Evolutionary conservation across 2,113 vertebrate species (phyloP).

Genomic region (Hystrix cristata): DNA sequence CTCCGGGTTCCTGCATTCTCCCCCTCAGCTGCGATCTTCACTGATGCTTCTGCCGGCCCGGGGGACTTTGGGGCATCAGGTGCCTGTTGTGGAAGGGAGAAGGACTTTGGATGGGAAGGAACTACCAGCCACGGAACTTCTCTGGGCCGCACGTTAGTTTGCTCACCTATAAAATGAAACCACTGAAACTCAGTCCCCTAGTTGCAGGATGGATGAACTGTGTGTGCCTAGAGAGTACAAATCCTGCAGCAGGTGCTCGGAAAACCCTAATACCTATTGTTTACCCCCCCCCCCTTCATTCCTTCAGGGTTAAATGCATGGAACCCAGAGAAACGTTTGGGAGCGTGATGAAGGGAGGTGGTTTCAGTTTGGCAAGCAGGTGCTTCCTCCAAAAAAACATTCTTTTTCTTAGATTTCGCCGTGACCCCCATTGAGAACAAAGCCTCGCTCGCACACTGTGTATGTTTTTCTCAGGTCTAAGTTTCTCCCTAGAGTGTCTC

Average conservation of each 20-base stretch:
- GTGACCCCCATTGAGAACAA: constrained; percentile 74
- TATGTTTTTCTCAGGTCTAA: constrained; percentile 75
- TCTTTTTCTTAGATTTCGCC: constrained; percentile 71
- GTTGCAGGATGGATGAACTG: too few species aligned
- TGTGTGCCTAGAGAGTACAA: accelerated
- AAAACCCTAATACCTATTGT: not conserved
- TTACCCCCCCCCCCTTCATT: too few species aligned
- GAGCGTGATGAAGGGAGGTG: too few species aligned
- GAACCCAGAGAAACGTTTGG: not conserved
- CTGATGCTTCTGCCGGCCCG: not conserved
- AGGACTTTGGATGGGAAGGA: not conserved
- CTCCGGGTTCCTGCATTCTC: not conserved
- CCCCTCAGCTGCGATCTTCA: accelerated
- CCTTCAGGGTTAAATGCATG: not conserved
- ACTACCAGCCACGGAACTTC: too few species aligned
- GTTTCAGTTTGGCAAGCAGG: not conserved
- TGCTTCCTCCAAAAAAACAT: constrained; percentile 45
- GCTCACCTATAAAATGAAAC: not conserved
- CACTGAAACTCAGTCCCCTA: accelerated
- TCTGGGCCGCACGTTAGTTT: accelerated
- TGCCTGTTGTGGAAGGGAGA: too few species aligned
- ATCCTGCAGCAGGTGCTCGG: not conserved
- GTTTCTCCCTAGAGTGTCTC: constrained; percentile 71
- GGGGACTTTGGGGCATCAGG: accelerated
- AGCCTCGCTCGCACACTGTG: constrained; percentile 64